These are phyloP conservation scores for Drosophila novamexicana DNA, from an alignment of 1,140 invertebrate species.

Conservation along the genomic window DNA sequence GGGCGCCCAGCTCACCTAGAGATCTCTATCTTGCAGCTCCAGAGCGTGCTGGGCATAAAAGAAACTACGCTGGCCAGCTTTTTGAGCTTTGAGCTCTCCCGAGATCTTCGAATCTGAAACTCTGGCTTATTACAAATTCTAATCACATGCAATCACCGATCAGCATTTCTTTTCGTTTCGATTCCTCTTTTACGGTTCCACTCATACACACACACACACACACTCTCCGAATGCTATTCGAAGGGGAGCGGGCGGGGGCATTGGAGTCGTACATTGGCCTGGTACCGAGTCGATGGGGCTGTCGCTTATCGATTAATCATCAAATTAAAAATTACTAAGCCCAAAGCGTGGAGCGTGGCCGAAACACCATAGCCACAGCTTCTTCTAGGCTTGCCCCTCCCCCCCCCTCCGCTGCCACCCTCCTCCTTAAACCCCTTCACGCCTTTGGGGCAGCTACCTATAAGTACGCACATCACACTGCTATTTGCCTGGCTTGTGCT, in stretches of 20 bases:
- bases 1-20: constrained; percentile 18
- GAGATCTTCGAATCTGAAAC: constrained; percentile 16
- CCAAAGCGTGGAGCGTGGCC: constrained; percentile 74
- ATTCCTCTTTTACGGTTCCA: not conserved
- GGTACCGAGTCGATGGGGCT: constrained; percentile 47
- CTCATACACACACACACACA: not conserved
- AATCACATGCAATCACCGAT: constrained; percentile 72
- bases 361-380: constrained; percentile 50
- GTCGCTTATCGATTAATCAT: constrained; percentile 79
- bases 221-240: constrained; percentile 9
- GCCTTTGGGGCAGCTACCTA: constrained; percentile 9
- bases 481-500: constrained; percentile 18
- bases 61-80: constrained; percentile 8
- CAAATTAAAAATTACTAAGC: constrained; percentile 79
- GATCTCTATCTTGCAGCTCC: constrained; percentile 59
- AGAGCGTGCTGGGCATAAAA: constrained; percentile 52
- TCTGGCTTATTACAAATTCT: constrained; percentile 75
- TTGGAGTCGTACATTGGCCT: constrained; percentile 60
- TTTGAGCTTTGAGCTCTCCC: constrained; percentile 37
- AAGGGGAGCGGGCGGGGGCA: too few relatives aligned
- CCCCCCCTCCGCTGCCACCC: not conserved
- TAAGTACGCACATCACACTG: constrained; percentile 6
- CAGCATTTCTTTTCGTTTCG: constrained; percentile 32
- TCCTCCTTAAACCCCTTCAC: constrained; percentile 7
- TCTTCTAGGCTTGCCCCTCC: not conserved